phyloP scores from a whole-genome alignment of 2,888 invertebrate genomes.

The Leptopilina myrica region DNA sequence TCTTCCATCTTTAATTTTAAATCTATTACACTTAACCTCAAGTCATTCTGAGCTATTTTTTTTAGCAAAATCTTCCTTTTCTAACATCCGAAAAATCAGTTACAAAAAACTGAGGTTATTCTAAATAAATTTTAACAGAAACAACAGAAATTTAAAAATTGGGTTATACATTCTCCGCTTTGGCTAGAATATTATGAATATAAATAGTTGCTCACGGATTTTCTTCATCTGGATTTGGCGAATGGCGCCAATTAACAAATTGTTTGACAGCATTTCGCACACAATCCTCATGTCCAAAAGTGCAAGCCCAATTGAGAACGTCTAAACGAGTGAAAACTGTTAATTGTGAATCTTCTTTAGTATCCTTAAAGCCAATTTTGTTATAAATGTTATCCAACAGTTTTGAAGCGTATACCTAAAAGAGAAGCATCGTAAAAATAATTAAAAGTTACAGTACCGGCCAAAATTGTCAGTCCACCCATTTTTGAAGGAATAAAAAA shows the following conservation, averaged over 20 bases:
- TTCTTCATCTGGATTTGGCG: constrained; percentile 84
- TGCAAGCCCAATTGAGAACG: constrained; percentile 86
- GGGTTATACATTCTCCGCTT: too few species aligned
- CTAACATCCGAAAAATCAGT: too few species aligned
- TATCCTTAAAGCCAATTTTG: constrained; percentile 84
- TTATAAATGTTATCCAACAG: constrained; percentile 83
- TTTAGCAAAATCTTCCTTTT: too few species aligned
- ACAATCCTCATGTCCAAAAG: constrained; percentile 85
- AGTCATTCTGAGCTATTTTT: too few species aligned
- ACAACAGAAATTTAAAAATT: too few species aligned
- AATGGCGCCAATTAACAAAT: constrained; percentile 87
- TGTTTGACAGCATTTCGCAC: constrained; percentile 84
- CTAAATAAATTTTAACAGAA: too few species aligned
- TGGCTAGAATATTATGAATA: too few species aligned
- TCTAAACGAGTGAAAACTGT: constrained; percentile 85
- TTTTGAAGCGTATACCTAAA: constrained; percentile 83
- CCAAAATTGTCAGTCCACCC: too few species aligned
- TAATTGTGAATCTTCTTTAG: constrained; percentile 82
- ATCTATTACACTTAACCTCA: too few species aligned
- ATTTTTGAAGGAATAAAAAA: too few species aligned
- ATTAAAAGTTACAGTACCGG: neutral
- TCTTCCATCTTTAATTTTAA: too few species aligned
- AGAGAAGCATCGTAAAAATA: neutral
- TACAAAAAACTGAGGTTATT: too few species aligned
- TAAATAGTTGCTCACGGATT: constrained; percentile 82